phyloP scores from a whole-genome alignment of 2,888 invertebrate species.

The Sabatieria punctata region DNA sequence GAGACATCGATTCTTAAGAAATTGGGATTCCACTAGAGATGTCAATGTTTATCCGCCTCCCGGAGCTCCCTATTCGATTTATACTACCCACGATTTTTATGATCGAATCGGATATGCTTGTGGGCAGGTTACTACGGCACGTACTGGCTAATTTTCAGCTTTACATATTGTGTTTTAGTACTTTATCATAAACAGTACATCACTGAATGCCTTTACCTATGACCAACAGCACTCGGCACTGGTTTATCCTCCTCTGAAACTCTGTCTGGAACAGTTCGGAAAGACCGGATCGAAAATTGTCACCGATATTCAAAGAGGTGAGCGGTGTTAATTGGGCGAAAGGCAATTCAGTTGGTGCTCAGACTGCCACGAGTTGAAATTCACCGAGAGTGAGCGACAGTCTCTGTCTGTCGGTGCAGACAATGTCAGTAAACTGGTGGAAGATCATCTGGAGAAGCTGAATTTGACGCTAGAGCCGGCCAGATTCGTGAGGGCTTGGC shows the following conservation, averaged over 20 bases:
- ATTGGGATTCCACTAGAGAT: slow-evolving; percentile 58
- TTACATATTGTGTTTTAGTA: slow-evolving; percentile 33
- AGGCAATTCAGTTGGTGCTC: no score
- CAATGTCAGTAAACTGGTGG: no score
- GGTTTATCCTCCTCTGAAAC: no score
- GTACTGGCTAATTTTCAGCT: background rate
- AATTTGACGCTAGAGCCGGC: no score
- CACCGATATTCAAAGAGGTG: no score
- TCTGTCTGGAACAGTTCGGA: no score
- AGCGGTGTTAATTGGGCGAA: slow-evolving; percentile 50
- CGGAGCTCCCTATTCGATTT: slow-evolving; percentile 70
- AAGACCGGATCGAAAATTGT: no score
- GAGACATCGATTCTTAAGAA: slow-evolving; percentile 64
- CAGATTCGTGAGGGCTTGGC: background rate
- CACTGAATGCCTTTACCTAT: slow-evolving; percentile 74
- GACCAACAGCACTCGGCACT: no score
- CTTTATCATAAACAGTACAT: slow-evolving; percentile 48
- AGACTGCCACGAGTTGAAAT: no score
- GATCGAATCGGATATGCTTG: slow-evolving; percentile 64
- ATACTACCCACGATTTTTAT: slow-evolving; percentile 62
- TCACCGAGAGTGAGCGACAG: no score
- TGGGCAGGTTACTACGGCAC: slow-evolving; percentile 6
- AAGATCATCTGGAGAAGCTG: no score
- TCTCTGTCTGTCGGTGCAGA: no score
- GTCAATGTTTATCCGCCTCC: slow-evolving; percentile 83